Conservation (phyloP, 2,888 invertebrate species). For the Idaea biselata region DNA sequence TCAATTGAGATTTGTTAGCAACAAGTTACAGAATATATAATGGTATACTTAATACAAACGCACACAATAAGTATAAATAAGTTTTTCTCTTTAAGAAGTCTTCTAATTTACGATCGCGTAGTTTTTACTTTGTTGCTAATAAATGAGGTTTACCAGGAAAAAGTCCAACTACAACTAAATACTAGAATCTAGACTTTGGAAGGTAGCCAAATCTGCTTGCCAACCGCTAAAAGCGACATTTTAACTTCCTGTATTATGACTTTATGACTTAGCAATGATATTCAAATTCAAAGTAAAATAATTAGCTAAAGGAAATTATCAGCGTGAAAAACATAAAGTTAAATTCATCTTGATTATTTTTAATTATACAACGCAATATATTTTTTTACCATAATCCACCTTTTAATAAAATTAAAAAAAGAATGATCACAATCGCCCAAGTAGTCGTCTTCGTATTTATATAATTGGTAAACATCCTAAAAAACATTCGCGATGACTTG, state of each 20-base stretch:
- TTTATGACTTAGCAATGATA: background rate
- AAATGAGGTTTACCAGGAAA: background rate
- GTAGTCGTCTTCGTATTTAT: no score
- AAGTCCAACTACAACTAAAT: background rate
- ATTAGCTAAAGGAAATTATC: background rate
- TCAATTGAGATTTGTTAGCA: no score
- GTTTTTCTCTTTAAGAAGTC: background rate
- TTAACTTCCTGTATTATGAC: slow-evolving; percentile 6
- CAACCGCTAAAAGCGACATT: slow-evolving; percentile 25
- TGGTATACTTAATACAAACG: background rate
- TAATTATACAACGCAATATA: no score
- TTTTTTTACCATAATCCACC: no score
- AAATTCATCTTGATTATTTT: no score
- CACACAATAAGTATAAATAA: background rate
- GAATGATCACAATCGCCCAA: no score
- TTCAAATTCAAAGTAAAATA: background rate
- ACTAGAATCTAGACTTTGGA: slow-evolving; percentile 27
- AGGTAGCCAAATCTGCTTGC: slow-evolving; percentile 15
- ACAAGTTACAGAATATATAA: no score
- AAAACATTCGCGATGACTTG: no score
- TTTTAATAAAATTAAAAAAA: no score
- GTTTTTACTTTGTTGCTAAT: background rate
- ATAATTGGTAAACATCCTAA: no score
- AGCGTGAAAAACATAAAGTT: no score
- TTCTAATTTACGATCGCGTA: background rate